phyloP scores from a whole-genome alignment of 2,797 vertebrate genomes.

The Rhincodon typus region DNA sequence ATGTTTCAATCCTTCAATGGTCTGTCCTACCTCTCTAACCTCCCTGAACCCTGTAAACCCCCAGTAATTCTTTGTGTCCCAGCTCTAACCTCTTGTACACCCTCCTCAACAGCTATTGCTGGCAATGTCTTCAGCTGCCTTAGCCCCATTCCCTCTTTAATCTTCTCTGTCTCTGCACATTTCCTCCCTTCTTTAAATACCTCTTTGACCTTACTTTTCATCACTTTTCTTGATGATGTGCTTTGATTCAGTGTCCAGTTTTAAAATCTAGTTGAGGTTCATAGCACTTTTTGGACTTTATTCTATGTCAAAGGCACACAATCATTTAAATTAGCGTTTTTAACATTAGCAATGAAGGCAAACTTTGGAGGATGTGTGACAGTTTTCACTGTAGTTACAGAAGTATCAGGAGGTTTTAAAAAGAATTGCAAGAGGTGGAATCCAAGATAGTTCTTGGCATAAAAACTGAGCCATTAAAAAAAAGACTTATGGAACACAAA shows the following conservation, averaged over 20 bases:
- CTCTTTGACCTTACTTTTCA: neutral
- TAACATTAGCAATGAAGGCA: neutral
- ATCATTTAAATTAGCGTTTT: neutral
- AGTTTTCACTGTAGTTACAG: neutral
- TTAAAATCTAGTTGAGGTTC: neutral
- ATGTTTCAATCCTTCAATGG: neutral
- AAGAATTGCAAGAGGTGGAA: neutral
- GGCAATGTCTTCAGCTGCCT: neutral
- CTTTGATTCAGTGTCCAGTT: neutral
- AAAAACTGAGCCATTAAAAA: neutral
- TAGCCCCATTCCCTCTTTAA: too few relatives aligned
- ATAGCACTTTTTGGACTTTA: neutral
- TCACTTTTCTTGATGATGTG: neutral
- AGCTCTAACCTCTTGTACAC: neutral
- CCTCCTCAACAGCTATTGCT: neutral
- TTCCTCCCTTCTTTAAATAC: neutral
- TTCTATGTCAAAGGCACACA: neutral
- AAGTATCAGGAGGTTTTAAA: neutral
- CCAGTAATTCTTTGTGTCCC: neutral
- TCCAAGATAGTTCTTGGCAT: neutral
- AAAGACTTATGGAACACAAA: neutral
- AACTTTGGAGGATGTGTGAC: neutral
- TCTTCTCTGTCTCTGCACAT: too few relatives aligned
- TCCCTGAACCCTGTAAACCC: neutral
- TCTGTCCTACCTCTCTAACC: neutral